phyloP scores from a whole-genome alignment of 1,140 invertebrate genomes.

The Nasonia giraulti region DNA sequence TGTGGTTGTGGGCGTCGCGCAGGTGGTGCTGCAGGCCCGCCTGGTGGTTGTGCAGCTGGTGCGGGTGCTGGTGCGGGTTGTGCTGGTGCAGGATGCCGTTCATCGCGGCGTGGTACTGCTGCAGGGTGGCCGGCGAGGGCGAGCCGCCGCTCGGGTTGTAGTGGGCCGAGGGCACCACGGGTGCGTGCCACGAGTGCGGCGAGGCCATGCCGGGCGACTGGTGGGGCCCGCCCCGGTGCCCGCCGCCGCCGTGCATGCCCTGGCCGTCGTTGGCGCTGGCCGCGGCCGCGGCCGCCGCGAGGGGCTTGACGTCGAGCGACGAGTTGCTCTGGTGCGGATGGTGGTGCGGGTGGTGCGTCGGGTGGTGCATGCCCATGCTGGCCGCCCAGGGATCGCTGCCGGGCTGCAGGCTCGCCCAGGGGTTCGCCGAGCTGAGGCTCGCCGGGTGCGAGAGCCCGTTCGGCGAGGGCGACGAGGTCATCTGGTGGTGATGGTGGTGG shows the following conservation, averaged over 20 bases:
- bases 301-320: conserved; percentile 82
- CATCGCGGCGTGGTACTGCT: conserved; percentile 87
- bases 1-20: conserved; percentile 83
- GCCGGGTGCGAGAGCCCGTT: conserved; percentile 81
- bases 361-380: conserved; percentile 76
- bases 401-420: conserved; percentile 88
- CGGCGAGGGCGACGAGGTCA: conserved; percentile 79
- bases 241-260: conserved; percentile 68
- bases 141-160: conserved; percentile 83
- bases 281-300: conserved; percentile 73
- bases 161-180: conserved; percentile 86
- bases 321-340: conserved; percentile 77
- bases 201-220: conserved; percentile 79
- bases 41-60: conserved; percentile 82
- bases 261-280: conserved; percentile 71
- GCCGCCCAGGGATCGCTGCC: conserved; percentile 87
- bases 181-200: conserved; percentile 88
- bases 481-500: conserved; percentile 82
- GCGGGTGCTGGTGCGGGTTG: conserved; percentile 77
- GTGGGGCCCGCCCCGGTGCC: conserved; percentile 66
- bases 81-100: conserved; percentile 88
- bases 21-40: conserved; percentile 80
- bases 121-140: conserved; percentile 83
- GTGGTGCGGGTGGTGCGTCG: conserved; percentile 78
- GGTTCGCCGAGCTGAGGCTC: conserved; percentile 79